These are phyloP conservation scores for Ganaspis sp. DNA, from an alignment of 1,140 invertebrate species.

Conservation along the genomic window DNA sequence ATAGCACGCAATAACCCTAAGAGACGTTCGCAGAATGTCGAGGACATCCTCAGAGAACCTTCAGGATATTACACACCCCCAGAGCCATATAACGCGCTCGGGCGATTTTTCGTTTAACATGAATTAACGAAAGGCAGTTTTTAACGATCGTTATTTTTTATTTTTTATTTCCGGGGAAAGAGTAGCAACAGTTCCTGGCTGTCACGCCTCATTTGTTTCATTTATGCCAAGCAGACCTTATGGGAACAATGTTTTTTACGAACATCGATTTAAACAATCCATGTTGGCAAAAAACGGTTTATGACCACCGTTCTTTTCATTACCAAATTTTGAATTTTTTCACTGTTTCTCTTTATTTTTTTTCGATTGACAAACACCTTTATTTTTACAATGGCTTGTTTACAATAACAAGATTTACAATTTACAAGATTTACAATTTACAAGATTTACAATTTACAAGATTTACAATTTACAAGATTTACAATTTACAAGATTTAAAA, in stretches of 20 bases:
- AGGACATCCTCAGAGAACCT: slow-evolving; percentile 12
- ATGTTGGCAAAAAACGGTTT: too few species aligned
- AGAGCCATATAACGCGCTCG: slow-evolving; percentile 21
- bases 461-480: too few species aligned
- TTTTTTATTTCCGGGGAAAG: background rate
- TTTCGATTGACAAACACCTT: too few species aligned
- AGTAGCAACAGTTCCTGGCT: background rate
- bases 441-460: too few species aligned
- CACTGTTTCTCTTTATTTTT: background rate
- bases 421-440: too few species aligned
- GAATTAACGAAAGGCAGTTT: slow-evolving; percentile 26
- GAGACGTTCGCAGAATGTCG: slow-evolving; percentile 17
- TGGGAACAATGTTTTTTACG: background rate
- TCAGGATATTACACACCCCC: slow-evolving; percentile 9
- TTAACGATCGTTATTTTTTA: slow-evolving; percentile 5
- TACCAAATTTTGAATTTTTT: background rate
- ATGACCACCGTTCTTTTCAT: too few species aligned
- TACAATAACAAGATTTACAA: too few species aligned
- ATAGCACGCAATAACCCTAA: slow-evolving; percentile 26
- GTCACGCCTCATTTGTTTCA: slow-evolving; percentile 16
- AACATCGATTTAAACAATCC: background rate
- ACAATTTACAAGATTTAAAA: too few species aligned
- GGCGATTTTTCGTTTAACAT: slow-evolving; percentile 30
- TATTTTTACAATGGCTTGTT: too few species aligned
- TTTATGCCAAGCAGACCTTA: background rate